Evolutionary conservation across 2,888 invertebrate species (phyloP), one percentile per base, ranked within the genome.

Genomic region (Phoronis australis): DNA sequence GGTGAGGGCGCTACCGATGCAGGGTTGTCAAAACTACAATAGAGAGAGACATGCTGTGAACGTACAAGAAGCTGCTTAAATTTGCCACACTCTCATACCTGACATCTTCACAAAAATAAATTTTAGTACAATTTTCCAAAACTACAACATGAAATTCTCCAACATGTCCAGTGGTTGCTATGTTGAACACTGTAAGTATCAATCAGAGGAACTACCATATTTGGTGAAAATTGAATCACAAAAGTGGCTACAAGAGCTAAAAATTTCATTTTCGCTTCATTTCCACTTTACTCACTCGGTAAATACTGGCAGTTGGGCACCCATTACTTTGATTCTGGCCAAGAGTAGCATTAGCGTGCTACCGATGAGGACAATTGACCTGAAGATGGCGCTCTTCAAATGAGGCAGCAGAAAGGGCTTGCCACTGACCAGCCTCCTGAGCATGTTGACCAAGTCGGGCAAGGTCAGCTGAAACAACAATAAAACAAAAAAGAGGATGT

Each of bases 261-360:
- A n/a, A n/a, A n/a, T n/a, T n/a, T n/a, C n/a, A n/a, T n/a, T n/a
- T n/a, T n/a, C n/a, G n/a, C n/a, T n/a, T n/a, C n/a, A n/a, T n/a
- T n/a, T n/a, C n/a, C n/a, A n/a, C n/a, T n/a, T n/a, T 31, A 54
- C 70, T 64, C 75, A 85, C 83, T 87, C 84, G 48, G 95, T 96
- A 77, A 96, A 96, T 55, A 94, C 90, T 5, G 95, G 96, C 65
- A 96, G 80, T 79, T 93, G 92, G 0, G 93, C 90, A 18, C 95
- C 95, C 95, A 96, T 96, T 50, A 96, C 88, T 74, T 90, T 88
- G 50, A 96, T 83, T 55, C 96, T 58, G 2, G 87, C 86, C 39
- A 91, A 82, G 45, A 96, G 80, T 40, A 96, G 82, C 42, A 87
- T 84, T 41, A 89, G 78, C 0, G 92, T 90, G 42, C 88, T 86